Evolutionary conservation across 2,888 invertebrate species (phyloP).

Genomic region (Pachydiplax longipennis): DNA sequence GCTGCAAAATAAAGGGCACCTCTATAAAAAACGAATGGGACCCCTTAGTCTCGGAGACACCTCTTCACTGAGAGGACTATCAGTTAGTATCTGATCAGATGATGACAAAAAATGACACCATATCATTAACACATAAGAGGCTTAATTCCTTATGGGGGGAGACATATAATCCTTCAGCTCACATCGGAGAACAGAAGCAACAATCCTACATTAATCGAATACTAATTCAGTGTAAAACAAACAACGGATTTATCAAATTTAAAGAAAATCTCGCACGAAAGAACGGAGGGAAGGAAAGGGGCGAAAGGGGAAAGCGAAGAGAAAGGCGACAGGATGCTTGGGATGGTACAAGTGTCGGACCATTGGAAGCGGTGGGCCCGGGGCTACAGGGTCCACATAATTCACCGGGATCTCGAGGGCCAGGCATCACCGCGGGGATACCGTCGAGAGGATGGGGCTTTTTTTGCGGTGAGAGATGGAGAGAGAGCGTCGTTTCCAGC

Average conservation of each 20-base stretch:
- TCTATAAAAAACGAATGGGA: too few species aligned
- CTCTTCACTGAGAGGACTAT: too few species aligned
- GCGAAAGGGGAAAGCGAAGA: background rate
- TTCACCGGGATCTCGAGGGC: constrained; percentile 12
- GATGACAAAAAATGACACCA: too few species aligned
- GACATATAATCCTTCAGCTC: too few species aligned
- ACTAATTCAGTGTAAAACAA: background rate
- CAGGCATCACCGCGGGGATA: background rate
- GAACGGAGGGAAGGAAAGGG: background rate
- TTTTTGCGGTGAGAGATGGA: background rate
- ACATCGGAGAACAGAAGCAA: background rate
- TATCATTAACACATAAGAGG: too few species aligned
- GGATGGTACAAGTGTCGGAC: background rate
- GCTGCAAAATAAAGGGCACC: too few species aligned
- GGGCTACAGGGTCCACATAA: background rate
- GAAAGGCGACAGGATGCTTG: background rate
- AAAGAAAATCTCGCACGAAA: background rate
- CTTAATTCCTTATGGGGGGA: too few species aligned
- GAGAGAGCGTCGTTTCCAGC: constrained; percentile 21
- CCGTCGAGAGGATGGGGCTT: background rate
- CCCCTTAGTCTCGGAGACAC: too few species aligned
- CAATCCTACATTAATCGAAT: background rate
- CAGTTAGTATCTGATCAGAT: too few species aligned
- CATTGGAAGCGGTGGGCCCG: background rate
- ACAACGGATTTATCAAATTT: background rate